These are phyloP conservation scores for Ursus arctos DNA, from an alignment of 2,113 vertebrate species.

Conservation along the genomic window DNA sequence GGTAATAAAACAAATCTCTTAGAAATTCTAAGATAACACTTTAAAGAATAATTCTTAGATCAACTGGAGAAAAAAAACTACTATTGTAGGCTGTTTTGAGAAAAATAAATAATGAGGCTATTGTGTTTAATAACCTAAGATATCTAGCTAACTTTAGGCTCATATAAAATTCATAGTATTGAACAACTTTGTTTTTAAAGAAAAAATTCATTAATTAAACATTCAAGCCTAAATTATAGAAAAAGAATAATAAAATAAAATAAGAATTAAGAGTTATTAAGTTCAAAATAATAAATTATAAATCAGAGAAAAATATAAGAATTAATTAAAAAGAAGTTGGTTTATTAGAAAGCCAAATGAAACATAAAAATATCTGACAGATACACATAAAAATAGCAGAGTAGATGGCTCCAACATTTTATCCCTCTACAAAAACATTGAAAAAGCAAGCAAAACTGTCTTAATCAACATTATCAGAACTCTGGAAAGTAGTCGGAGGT, in stretches of 20 bases:
- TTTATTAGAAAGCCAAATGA: neutral
- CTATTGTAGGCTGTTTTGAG: neutral
- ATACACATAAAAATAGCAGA: neutral
- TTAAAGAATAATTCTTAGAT: neutral
- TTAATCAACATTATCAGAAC: neutral
- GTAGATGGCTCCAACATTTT: neutral
- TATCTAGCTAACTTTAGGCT: neutral
- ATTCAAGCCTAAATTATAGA: neutral
- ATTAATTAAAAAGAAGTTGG: neutral
- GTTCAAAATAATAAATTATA: neutral
- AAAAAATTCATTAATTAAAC: neutral
- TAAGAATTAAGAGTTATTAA: neutral
- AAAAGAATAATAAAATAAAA: neutral
- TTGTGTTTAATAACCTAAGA: neutral
- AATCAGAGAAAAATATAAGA: neutral
- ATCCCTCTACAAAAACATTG: neutral
- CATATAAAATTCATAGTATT: neutral
- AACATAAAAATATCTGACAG: constrained; percentile 18
- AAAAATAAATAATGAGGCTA: neutral
- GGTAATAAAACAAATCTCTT: neutral
- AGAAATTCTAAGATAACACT: neutral
- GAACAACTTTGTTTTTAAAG: neutral
- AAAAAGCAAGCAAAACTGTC: neutral
- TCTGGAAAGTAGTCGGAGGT: neutral
- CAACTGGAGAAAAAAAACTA: neutral